Conservation (phyloP, 2,113 vertebrate species). For the Brachyhypopomus gauderio region DNA sequence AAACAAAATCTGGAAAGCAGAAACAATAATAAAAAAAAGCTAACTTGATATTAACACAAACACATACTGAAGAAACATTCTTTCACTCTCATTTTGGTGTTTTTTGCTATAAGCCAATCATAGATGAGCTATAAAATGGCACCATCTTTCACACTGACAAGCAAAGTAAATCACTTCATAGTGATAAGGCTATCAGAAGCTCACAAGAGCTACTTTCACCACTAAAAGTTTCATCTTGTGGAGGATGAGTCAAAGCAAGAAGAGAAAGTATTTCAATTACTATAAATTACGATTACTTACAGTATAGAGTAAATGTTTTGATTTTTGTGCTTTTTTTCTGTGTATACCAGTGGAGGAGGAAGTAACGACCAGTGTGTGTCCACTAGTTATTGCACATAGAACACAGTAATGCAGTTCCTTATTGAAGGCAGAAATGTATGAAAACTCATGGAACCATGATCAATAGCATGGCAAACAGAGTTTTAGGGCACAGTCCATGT, state of each 20-base stretch:
- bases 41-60: too few species aligned
- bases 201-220: background rate
- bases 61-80: too few species aligned
- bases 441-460: background rate
- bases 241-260: background rate
- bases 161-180: too few species aligned
- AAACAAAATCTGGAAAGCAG: conserved; percentile 21
- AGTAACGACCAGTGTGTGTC: background rate
- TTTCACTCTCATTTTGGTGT: background rate
- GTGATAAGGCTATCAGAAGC: background rate
- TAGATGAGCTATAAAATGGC: too few species aligned
- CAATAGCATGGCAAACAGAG: background rate
- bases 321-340: background rate
- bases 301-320: background rate
- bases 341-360: background rate
- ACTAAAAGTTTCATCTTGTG: background rate
- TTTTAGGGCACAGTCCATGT: background rate
- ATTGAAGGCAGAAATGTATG: background rate
- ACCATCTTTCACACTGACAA: too few species aligned
- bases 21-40: background rate
- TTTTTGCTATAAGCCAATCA: too few species aligned
- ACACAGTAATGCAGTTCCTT: background rate
- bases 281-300: too few species aligned
- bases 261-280: background rate
- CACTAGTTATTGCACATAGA: background rate